These are phyloP conservation scores for Chiridota heheva DNA, from an alignment of 35 echinoderm and acorn worm genomes.

Conservation along the genomic window DNA sequence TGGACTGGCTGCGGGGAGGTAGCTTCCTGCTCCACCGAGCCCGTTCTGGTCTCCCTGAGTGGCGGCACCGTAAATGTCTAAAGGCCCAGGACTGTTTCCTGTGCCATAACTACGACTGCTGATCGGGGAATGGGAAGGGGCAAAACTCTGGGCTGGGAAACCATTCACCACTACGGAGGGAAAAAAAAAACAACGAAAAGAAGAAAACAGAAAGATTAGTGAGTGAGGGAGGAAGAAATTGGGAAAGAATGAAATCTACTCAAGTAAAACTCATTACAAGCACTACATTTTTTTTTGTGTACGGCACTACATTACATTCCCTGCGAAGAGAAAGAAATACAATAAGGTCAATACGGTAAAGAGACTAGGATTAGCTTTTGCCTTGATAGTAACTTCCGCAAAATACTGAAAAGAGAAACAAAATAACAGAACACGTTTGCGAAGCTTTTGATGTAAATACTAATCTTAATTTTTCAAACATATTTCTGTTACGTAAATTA, in stretches of 20 bases:
- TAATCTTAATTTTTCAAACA: too few species aligned
- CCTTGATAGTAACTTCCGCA: too few species aligned
- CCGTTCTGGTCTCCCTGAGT: slow-evolving; percentile 77
- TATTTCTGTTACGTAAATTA: too few species aligned
- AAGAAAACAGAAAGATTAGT: neutral
- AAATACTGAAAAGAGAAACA: too few species aligned
- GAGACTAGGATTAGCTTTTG: too few species aligned
- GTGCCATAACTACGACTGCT: slow-evolving; percentile 77
- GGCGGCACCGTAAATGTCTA: slow-evolving; percentile 80
- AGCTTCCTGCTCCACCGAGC: slow-evolving; percentile 56
- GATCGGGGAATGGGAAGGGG: slow-evolving; percentile 81
- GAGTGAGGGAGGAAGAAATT: neutral
- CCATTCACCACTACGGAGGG: slow-evolving; percentile 65
- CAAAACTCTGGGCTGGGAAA: slow-evolving; percentile 78
- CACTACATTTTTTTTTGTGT: neutral
- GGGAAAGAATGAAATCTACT: too few species aligned
- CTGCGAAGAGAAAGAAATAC: too few species aligned
- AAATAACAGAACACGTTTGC: too few species aligned
- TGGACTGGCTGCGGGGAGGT: slow-evolving; percentile 78
- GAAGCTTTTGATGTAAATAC: too few species aligned
- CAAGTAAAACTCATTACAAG: neutral
- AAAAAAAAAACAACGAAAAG: neutral
- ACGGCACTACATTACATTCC: too few species aligned
- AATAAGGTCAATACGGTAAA: too few species aligned
- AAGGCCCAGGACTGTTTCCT: slow-evolving; percentile 79